Evolutionary conservation across 2,113 vertebrate genomes (phyloP).

Genomic region (Aegotheles bennettii): DNA sequence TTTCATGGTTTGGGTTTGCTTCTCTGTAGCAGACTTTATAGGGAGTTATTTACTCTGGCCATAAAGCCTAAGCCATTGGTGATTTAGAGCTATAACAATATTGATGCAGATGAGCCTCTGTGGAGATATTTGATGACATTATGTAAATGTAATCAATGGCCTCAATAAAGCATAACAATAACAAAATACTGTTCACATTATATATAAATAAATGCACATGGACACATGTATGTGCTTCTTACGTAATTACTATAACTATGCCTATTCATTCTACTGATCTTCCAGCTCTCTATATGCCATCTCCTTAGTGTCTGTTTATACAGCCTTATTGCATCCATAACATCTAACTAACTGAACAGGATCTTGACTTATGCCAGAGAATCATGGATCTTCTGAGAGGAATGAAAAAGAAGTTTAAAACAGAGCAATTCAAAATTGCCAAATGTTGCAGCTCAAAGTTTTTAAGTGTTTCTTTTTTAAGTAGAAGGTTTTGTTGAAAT

Average conservation of each 20-base stretch:
- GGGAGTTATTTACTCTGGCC: neutral
- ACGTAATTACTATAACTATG: slow-evolving; percentile 19
- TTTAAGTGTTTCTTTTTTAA: neutral
- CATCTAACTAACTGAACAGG: neutral
- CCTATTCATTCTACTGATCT: neutral
- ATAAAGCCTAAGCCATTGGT: neutral
- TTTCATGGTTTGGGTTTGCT: neutral
- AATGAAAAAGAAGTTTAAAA: neutral
- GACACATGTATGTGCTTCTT: neutral
- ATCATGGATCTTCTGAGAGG: neutral
- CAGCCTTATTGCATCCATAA: neutral
- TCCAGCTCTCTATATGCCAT: neutral
- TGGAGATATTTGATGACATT: slow-evolving; percentile 44
- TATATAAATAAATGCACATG: slow-evolving; percentile 1
- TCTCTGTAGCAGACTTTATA: neutral
- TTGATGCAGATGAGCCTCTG: slow-evolving; percentile 41
- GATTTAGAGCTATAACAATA: slow-evolving; percentile 29
- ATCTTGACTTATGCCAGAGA: neutral
- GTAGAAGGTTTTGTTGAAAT: neutral
- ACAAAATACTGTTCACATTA: slow-evolving; percentile 35
- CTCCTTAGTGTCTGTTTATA: neutral
- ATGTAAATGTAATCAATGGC: slow-evolving; percentile 52
- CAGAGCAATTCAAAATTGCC: neutral
- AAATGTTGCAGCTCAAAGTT: neutral
- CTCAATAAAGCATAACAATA: slow-evolving; percentile 37